Conservation (phyloP, 2,113 vertebrate genomes). For the Calidris pugnax region DNA sequence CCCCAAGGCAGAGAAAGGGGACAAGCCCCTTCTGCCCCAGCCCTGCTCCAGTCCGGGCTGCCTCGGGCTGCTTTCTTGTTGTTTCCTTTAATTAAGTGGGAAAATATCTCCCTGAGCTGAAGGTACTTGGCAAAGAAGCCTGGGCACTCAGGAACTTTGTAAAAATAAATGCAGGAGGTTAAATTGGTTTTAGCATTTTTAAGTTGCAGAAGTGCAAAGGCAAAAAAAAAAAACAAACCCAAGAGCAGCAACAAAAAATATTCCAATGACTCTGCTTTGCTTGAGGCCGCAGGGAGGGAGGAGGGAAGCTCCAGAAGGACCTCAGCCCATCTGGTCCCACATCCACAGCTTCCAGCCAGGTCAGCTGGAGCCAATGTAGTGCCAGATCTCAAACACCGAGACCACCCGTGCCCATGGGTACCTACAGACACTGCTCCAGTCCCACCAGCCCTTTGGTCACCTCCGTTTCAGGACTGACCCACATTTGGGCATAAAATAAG, state of each 20-base stretch:
- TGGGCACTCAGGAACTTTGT: background rate
- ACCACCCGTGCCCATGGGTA: fast-evolving
- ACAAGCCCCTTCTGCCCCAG: background rate
- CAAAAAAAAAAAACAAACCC: background rate
- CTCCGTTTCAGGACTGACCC: fast-evolving
- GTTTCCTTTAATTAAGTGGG: background rate
- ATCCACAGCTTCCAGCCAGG: background rate
- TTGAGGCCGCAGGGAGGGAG: background rate
- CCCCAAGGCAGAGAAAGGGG: background rate
- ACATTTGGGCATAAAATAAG: fast-evolving
- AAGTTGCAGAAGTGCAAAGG: background rate
- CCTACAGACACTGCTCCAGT: fast-evolving
- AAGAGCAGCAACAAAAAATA: background rate
- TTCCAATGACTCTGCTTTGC: background rate
- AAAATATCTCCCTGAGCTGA: background rate
- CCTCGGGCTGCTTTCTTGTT: background rate
- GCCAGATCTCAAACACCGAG: background rate
- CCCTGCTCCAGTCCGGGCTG: fast-evolving
- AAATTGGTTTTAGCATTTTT: background rate
- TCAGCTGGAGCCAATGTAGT: fast-evolving
- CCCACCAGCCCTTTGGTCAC: background rate
- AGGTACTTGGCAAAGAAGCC: background rate
- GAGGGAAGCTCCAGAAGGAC: background rate
- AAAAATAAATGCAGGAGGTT: background rate
- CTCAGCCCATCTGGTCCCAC: background rate